A percentile compares a stretch with the other conserved stretches of the same genome.
phyloP scores from a whole-genome alignment of 2,797 vertebrate genomes.

The Brachyalestes nurse region DNA sequence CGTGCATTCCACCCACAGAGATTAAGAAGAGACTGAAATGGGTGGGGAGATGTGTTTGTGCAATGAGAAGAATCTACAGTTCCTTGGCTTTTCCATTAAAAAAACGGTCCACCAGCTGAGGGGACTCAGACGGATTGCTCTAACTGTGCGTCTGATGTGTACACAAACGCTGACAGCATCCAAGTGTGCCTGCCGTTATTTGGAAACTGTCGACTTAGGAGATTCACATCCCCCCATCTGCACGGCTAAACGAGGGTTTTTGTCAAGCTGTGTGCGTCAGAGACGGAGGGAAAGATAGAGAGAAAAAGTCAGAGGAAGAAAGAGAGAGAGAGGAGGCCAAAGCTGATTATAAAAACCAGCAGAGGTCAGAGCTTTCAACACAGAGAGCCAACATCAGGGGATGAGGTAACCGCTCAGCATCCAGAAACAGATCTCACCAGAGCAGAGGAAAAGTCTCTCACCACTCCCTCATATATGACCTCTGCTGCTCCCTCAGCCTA shows the following conservation, averaged over 20 bases:
- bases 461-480: conserved; percentile 19
- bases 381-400: conserved; percentile 39
- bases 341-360: not conserved
- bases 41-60: conserved; percentile 4
- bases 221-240: not conserved
- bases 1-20: not conserved
- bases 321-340: not conserved
- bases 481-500: conserved; percentile 43
- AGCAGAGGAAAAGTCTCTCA: conserved; percentile 39
- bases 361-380: conserved; percentile 22
- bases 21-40: not conserved
- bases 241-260: not conserved
- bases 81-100: not conserved
- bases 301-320: not conserved
- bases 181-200: not conserved
- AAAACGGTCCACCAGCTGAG: not conserved
- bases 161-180: not conserved
- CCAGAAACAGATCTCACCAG: conserved; percentile 19
- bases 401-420: conserved; percentile 42
- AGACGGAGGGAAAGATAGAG: conserved; percentile 10
- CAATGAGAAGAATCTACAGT: conserved; percentile 10
- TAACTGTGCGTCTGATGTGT: conserved; percentile 4
- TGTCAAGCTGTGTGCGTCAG: conserved; percentile 17
- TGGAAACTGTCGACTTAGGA: not conserved
- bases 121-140: conserved; percentile 8